phyloP scores from a whole-genome alignment of 2,888 invertebrate species.

The Conops quadrifasciatus region DNA sequence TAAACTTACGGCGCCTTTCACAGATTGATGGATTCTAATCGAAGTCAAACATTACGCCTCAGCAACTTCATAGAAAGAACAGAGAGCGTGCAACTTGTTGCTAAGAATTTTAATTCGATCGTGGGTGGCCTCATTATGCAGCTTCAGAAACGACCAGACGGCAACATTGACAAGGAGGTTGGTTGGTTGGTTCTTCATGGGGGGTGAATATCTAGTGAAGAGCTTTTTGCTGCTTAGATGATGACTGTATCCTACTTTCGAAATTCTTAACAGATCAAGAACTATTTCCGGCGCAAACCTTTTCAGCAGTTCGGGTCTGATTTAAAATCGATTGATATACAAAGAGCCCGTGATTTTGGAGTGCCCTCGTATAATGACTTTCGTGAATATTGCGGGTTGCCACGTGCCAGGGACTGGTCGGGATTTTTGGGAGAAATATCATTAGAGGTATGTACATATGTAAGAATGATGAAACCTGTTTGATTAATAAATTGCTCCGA shows the following conservation, averaged over 20 bases:
- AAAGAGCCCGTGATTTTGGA: constrained; percentile 55
- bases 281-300: constrained; percentile 53
- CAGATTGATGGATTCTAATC: constrained; percentile 53
- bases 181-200: constrained; percentile 66
- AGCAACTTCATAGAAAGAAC: constrained; percentile 53
- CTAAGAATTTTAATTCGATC: constrained; percentile 72
- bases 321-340: constrained; percentile 57
- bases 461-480: no score
- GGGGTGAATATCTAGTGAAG: background rate
- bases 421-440: constrained; percentile 73
- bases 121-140: constrained; percentile 78
- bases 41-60: constrained; percentile 54
- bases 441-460: constrained; percentile 66
- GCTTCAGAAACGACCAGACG: constrained; percentile 76
- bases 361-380: constrained; percentile 56
- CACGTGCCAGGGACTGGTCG: constrained; percentile 52
- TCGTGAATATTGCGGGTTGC: constrained; percentile 53
- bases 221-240: background rate
- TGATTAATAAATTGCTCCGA: no score
- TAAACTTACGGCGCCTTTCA: background rate
- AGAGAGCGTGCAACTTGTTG: constrained; percentile 53
- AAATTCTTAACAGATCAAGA: constrained; percentile 47
- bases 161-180: constrained; percentile 70
- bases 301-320: constrained; percentile 69
- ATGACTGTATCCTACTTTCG: background rate